phyloP scores from a whole-genome alignment of 1,140 invertebrate genomes.

The Lepidurus arcticus region DNA sequence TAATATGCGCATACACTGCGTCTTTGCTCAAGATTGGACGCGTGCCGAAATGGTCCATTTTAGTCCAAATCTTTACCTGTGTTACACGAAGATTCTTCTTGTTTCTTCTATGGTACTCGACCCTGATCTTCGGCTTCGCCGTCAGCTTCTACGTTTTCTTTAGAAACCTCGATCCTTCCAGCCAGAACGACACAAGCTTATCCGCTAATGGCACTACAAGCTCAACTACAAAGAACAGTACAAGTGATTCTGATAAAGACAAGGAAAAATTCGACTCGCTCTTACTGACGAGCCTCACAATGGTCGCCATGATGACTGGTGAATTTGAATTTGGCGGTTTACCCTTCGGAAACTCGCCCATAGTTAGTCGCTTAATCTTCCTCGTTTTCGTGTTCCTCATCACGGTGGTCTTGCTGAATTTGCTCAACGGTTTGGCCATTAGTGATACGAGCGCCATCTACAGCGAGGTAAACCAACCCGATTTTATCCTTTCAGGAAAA shows the following conservation, averaged over 20 bases:
- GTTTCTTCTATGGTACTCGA: conserved; percentile 68
- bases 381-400: conserved; percentile 71
- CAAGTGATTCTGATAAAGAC: neutral
- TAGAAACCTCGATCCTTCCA: neutral
- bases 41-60: conserved; percentile 62
- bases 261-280: conserved; percentile 55
- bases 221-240: too few species aligned
- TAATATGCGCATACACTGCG: conserved; percentile 66
- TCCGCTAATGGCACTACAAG: neutral
- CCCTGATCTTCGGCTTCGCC: conserved; percentile 71
- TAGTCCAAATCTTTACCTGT: conserved; percentile 69
- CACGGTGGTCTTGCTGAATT: conserved; percentile 69
- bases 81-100: conserved; percentile 71
- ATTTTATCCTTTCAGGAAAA: neutral
- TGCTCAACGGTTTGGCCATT: conserved; percentile 72
- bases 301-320: conserved; percentile 74
- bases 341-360: conserved; percentile 59
- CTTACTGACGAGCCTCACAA: conserved; percentile 65
- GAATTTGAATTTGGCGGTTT: conserved; percentile 70
- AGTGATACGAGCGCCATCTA: conserved; percentile 69
- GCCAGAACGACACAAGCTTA: neutral
- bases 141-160: conserved; percentile 65
- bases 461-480: conserved; percentile 42
- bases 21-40: conserved; percentile 69
- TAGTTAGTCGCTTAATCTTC: conserved; percentile 65